These are phyloP conservation scores for Bugulina stolonifera DNA, from an alignment of 2,888 invertebrate species.

Conservation along the genomic window DNA sequence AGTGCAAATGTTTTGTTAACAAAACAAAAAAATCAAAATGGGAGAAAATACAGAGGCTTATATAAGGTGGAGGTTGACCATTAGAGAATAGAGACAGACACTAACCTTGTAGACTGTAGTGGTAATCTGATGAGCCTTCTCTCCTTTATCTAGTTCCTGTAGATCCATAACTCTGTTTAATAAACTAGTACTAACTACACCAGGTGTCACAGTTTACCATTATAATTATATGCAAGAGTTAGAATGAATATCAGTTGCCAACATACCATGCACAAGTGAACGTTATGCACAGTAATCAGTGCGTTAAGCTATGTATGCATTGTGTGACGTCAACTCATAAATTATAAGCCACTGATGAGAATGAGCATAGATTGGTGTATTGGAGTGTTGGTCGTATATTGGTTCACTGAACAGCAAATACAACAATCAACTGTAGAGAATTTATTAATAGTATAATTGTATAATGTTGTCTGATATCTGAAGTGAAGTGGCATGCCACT, in stretches of 20 bases:
- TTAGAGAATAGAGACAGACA: too few species aligned
- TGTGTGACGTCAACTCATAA: neutral
- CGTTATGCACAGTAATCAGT: too few species aligned
- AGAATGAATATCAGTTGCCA: neutral
- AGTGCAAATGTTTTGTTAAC: too few species aligned
- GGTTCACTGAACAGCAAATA: neutral
- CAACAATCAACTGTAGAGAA: too few species aligned
- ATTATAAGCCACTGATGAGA: too few species aligned
- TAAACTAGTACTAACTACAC: too few species aligned
- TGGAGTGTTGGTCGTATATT: neutral
- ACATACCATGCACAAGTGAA: neutral
- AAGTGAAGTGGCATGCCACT: too few species aligned
- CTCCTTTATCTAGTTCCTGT: neutral
- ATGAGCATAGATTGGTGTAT: neutral
- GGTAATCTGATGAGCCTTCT: constrained; percentile 12
- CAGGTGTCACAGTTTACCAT: neutral
- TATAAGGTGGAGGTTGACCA: too few species aligned
- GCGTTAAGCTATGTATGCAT: neutral
- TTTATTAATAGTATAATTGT: too few species aligned
- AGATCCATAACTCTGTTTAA: neutral
- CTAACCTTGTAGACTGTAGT: constrained; percentile 23
- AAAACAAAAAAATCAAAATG: too few species aligned
- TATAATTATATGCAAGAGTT: neutral
- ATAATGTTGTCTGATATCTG: too few species aligned
- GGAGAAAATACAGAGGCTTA: too few species aligned